phyloP scores from a whole-genome alignment of 2,113 vertebrate genomes.

The Cebus imitator region DNA sequence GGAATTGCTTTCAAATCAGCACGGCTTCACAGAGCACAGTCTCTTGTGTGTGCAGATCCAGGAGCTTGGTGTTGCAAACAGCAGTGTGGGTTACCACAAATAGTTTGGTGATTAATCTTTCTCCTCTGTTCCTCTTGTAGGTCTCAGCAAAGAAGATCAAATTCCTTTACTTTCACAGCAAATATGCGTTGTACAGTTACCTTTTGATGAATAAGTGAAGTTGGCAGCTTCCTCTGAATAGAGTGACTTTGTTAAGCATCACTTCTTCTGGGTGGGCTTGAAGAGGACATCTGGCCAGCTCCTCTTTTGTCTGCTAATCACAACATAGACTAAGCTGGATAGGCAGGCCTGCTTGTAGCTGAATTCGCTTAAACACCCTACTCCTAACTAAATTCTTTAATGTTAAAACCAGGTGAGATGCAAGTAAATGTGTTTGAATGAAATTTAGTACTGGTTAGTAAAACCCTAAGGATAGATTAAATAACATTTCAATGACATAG shows the following conservation, averaged over 20 bases:
- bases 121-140: background rate
- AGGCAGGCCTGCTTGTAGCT: background rate
- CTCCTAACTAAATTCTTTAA: background rate
- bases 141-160: background rate
- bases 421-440: background rate
- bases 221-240: background rate
- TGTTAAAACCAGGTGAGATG: background rate
- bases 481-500: background rate
- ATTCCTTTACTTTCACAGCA: background rate
- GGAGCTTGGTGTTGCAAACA: background rate
- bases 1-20: background rate
- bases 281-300: background rate
- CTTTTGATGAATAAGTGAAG: background rate
- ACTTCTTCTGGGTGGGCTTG: background rate
- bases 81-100: background rate
- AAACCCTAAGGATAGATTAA: background rate
- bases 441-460: background rate
- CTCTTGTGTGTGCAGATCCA: background rate
- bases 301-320: background rate
- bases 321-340: background rate
- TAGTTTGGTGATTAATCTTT: background rate
- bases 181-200: background rate
- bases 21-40: rapidly evolving
- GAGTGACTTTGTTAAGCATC: background rate
- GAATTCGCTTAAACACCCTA: background rate